Conservation (phyloP, 1,140 invertebrate species). For the Sarcophaga peregrina region DNA sequence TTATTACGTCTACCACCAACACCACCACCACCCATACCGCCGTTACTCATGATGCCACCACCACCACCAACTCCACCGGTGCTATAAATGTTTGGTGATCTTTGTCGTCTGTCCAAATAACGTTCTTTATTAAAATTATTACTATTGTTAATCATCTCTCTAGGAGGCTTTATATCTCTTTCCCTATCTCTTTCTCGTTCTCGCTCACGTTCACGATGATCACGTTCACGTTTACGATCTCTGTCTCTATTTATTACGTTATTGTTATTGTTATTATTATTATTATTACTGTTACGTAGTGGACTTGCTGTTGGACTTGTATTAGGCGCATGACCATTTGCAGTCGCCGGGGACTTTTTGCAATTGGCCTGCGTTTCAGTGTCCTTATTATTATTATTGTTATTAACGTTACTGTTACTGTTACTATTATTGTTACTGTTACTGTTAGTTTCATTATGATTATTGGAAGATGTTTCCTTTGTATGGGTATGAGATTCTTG, state of each 20-base stretch:
- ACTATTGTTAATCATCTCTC: not conserved
- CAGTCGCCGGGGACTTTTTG: slow-evolving; percentile 53
- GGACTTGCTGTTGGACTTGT: slow-evolving; percentile 52
- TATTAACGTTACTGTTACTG: no score
- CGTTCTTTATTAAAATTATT: slow-evolving; percentile 29
- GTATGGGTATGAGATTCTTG: not conserved
- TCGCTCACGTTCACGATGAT: slow-evolving; percentile 34
- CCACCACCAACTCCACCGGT: slow-evolving; percentile 53
- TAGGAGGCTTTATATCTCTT: slow-evolving; percentile 16
- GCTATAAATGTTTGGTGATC: slow-evolving; percentile 21
- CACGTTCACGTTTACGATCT: slow-evolving; percentile 31
- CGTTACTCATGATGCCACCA: slow-evolving; percentile 26
- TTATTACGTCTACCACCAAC: slow-evolving; percentile 45
- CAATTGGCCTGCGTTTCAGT: slow-evolving; percentile 50
- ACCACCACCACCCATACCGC: slow-evolving; percentile 31
- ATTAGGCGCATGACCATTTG: slow-evolving; percentile 53
- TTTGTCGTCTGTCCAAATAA: slow-evolving; percentile 3
- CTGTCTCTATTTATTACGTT: slow-evolving; percentile 9
- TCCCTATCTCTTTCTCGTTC: slow-evolving; percentile 33
- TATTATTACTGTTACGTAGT: not conserved
- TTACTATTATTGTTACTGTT: slow-evolving; percentile 32
- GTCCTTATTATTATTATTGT: slow-evolving; percentile 44
- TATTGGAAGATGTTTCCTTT: slow-evolving; percentile 38
- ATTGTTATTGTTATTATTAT: not conserved
- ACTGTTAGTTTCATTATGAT: slow-evolving; percentile 28